Evolutionary conservation across 2,113 vertebrate genomes (phyloP).

Genomic region (Formicarius rufipectus): DNA sequence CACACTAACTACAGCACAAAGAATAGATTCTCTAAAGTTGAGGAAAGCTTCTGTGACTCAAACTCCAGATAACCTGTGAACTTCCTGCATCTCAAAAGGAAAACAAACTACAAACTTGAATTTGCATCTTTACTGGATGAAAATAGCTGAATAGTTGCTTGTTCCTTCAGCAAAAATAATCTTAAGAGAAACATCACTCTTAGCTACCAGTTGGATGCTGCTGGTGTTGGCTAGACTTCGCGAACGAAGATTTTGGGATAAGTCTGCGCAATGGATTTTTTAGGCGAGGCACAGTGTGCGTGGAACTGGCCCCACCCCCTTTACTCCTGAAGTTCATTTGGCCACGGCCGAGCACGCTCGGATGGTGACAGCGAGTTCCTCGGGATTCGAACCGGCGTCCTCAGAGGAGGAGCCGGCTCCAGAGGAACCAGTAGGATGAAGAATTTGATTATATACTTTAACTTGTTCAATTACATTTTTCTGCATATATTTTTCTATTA

Average conservation of each 20-base stretch:
- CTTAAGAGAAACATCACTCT: neutral
- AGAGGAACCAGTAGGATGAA: neutral
- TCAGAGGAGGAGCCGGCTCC: too few relatives aligned
- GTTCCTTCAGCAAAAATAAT: neutral
- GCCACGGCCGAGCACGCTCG: too few relatives aligned
- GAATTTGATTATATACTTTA: neutral
- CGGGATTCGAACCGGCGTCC: too few relatives aligned
- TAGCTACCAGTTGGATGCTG: neutral
- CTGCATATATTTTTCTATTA: neutral
- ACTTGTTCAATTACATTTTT: neutral
- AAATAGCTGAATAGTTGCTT: neutral
- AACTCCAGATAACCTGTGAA: neutral
- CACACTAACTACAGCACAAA: neutral
- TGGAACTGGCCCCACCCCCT: too few relatives aligned
- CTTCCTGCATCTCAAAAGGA: neutral
- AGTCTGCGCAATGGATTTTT: too few relatives aligned
- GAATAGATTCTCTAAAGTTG: neutral
- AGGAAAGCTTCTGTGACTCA: neutral
- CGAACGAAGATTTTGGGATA: too few relatives aligned
- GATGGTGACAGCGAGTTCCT: too few relatives aligned
- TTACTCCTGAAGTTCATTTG: too few relatives aligned
- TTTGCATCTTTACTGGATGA: neutral
- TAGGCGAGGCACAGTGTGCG: too few relatives aligned
- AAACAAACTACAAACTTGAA: neutral
- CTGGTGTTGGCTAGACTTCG: too few relatives aligned